Percentiles rank a stretch among this genome's conserved stretches.
phyloP scores from a whole-genome alignment of 2,888 invertebrate species.

The Ormyrus rosae region DNA sequence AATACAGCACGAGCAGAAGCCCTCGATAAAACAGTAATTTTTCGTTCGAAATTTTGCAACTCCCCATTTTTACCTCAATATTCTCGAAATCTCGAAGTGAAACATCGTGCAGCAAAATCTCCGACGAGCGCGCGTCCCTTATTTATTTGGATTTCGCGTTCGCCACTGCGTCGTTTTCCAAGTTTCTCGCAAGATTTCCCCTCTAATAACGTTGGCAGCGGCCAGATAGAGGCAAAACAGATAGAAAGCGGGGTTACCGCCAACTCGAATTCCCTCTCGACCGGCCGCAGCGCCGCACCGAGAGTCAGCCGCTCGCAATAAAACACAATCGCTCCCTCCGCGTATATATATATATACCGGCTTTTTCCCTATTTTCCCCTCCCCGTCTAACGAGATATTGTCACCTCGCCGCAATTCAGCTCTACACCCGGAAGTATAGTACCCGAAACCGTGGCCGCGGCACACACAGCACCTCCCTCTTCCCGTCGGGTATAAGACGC shows the following conservation, averaged over 20 bases:
- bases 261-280: slow-evolving; percentile 40
- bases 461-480: not conserved
- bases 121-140: not conserved
- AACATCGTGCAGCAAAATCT: no score
- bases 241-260: no score
- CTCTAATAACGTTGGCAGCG: slow-evolving; percentile 1
- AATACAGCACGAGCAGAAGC: no score
- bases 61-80: no score
- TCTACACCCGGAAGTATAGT: slow-evolving; percentile 31
- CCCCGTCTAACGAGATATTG: slow-evolving; percentile 53
- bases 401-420: slow-evolving; percentile 42
- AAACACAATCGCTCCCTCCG: slow-evolving; percentile 42
- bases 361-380: not conserved
- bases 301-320: slow-evolving; percentile 29
- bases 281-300: not conserved
- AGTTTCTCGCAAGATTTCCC: slow-evolving; percentile 21
- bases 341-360: not conserved
- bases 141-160: slow-evolving; percentile 34
- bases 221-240: not conserved
- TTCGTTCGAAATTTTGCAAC: no score
- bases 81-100: no score
- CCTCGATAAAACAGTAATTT: no score
- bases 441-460: slow-evolving; percentile 9
- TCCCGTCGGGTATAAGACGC: slow-evolving; percentile 15
- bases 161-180: slow-evolving; percentile 27